Evolutionary conservation across 2,888 invertebrate species (phyloP).

Genomic region (Mayetiola destructor): DNA sequence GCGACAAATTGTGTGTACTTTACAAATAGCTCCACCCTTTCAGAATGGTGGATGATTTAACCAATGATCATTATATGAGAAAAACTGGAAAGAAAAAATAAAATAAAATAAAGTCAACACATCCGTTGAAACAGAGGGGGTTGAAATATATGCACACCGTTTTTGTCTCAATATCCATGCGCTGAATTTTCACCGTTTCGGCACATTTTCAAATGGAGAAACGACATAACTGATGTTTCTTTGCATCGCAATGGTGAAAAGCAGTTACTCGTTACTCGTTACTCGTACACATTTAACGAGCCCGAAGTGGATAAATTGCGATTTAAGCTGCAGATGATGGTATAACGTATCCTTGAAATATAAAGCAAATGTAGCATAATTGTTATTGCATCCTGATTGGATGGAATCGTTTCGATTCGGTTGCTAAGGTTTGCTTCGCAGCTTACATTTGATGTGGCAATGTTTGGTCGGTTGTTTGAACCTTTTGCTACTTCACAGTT

Average conservation of each 20-base stretch:
- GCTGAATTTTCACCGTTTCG: background rate
- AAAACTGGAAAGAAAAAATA: background rate
- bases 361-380: background rate
- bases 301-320: slow-evolving; percentile 1
- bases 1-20: background rate
- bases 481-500: background rate
- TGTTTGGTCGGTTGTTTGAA: background rate
- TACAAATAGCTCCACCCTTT: slow-evolving; percentile 14
- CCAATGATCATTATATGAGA: slow-evolving; percentile 14
- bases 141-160: slow-evolving; percentile 8
- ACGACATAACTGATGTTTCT: background rate
- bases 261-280: no score
- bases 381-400: slow-evolving; percentile 12
- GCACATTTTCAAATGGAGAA: background rate
- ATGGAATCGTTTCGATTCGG: slow-evolving; percentile 1
- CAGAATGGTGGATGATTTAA: slow-evolving; percentile 13
- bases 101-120: no score
- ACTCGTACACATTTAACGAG: no score
- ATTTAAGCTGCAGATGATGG: background rate
- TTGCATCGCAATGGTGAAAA: no score
- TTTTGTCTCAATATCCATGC: background rate
- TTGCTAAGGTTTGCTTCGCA: background rate
- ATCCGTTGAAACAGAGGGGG: slow-evolving; percentile 2
- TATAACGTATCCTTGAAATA: background rate
- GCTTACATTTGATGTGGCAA: background rate